These are phyloP conservation scores for Troilus luridus DNA, from an alignment of 2,888 invertebrate species.

Conservation along the genomic window DNA sequence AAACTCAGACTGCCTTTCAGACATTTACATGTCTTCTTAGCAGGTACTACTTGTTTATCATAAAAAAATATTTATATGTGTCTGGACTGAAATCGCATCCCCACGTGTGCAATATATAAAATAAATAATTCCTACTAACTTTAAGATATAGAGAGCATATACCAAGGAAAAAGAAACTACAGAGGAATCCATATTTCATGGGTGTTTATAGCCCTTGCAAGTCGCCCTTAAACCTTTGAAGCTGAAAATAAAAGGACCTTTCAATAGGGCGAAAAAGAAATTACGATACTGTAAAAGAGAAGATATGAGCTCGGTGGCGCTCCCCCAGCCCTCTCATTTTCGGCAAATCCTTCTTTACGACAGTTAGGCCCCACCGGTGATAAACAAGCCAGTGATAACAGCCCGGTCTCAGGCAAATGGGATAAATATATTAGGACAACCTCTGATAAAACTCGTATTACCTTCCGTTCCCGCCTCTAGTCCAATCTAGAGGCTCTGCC, in stretches of 20 bases:
- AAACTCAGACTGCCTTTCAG: too few relatives aligned
- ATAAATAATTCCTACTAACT: background rate
- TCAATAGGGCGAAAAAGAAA: slow-evolving; percentile 52
- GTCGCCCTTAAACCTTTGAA: slow-evolving; percentile 31
- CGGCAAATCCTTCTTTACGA: slow-evolving; percentile 55
- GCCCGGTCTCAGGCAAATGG: background rate
- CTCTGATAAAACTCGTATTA: slow-evolving; percentile 54
- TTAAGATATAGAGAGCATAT: background rate
- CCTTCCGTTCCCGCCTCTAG: background rate
- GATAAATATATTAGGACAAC: slow-evolving; percentile 54
- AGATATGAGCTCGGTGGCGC: slow-evolving; percentile 2
- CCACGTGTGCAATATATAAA: background rate
- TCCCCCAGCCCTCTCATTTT: slow-evolving; percentile 13
- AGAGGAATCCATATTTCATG: slow-evolving; percentile 28
- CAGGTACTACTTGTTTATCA: too few relatives aligned
- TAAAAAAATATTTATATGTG: too few relatives aligned
- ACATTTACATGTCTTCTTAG: too few relatives aligned
- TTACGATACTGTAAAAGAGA: slow-evolving; percentile 55
- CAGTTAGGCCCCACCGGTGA: background rate
- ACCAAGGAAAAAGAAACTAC: background rate
- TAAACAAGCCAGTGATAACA: slow-evolving; percentile 53
- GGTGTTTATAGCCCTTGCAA: slow-evolving; percentile 15
- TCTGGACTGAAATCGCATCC: background rate
- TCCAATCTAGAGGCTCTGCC: background rate
- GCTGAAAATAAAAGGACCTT: slow-evolving; percentile 45